Percentiles rank a stretch among this genome's conserved stretches.
Conservation (phyloP, 1,140 invertebrate species). For the Dinothrombium tinctorium region DNA sequence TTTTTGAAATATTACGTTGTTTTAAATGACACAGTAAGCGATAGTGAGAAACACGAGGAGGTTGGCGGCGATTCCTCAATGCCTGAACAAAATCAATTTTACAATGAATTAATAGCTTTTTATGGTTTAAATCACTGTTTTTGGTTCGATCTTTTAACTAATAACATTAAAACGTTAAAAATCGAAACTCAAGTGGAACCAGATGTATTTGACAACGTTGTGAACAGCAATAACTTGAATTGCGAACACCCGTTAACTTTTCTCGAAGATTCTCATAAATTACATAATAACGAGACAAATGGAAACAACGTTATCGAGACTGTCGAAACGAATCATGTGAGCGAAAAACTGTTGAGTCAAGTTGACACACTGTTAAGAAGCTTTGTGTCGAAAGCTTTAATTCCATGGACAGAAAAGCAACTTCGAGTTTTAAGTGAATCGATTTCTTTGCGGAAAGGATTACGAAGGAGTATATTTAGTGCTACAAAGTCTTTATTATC, state of each 20-base stretch:
- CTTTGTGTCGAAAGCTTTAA: slow-evolving; percentile 7
- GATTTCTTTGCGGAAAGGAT: slow-evolving; percentile 9
- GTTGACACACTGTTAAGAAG: slow-evolving; percentile 3
- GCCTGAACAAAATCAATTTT: slow-evolving; percentile 5
- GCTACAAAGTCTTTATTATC: slow-evolving; percentile 9
- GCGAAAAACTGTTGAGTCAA: neutral
- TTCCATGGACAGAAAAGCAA: slow-evolving; percentile 12
- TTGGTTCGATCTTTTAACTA: neutral
- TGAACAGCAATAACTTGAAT: neutral
- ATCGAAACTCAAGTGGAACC: neutral
- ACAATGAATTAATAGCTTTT: neutral
- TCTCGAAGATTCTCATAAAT: neutral
- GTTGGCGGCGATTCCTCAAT: slow-evolving; percentile 3
- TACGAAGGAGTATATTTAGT: slow-evolving; percentile 11
- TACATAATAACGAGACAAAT: neutral
- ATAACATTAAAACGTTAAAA: neutral
- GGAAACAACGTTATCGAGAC: too few relatives aligned
- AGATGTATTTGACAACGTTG: neutral
- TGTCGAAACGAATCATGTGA: too few relatives aligned
- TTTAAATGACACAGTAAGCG: slow-evolving; percentile 6
- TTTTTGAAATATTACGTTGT: slow-evolving; percentile 8
- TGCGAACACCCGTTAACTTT: slow-evolving; percentile 1
- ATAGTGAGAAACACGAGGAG: neutral
- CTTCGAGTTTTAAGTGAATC: slow-evolving; percentile 8
- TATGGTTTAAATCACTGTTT: slow-evolving; percentile 1